Evolutionary conservation across 2,797 vertebrate species (phyloP), one percentile per base, ranked within the genome.

Genomic region (Melanotaenia parkinsoni): DNA sequence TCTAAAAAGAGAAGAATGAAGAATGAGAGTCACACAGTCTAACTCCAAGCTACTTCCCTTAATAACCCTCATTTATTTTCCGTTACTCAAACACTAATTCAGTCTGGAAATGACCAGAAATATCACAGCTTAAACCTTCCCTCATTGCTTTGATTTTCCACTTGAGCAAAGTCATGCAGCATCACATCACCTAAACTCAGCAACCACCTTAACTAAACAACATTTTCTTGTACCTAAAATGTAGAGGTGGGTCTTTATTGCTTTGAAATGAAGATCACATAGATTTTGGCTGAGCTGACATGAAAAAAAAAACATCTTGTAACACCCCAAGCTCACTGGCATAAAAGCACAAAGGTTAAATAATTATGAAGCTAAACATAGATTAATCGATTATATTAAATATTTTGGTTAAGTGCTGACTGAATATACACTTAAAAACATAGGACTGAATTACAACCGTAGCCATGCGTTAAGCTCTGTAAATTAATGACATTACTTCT

Each of bases 301-400:
- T 22, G 11, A 26, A 26, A 53, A 53, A 51, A 24, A 9, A 47
- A 53, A 4, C 3, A 69, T 6, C 58, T 47, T 67, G 35, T 62
- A 59, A 47, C 61, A 26, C 57, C 37, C 30, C 8, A 22, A 53
- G 26, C 32, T 64, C 8, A 53, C 4, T 45, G 58, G 30, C 30
- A 66, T 40, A 7, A 47, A 69, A 53, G 58, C 72, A 73, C 70
- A 80, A 67, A 72, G 63, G 58, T 22, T 80, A 69, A 83, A 67
- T 35, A 64, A 54, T 72, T 71, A 50, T 53, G 35, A 70, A 77
- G 72, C 62, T 77, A 58, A 86, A 82, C 22, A 63, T 68, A 69
- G 53, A 80, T 70, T 74, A 79, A 20, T 64, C 56, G 79, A 59
- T 14, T 64, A 20, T 43, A 63, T 69, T 58, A 74, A 76, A 74